A percentile compares a stretch with the other conserved stretches of the same genome.
These are phyloP conservation scores for Nothoprocta perdicaria DNA, from an alignment of 2,113 vertebrate species.

Conservation along the genomic window DNA sequence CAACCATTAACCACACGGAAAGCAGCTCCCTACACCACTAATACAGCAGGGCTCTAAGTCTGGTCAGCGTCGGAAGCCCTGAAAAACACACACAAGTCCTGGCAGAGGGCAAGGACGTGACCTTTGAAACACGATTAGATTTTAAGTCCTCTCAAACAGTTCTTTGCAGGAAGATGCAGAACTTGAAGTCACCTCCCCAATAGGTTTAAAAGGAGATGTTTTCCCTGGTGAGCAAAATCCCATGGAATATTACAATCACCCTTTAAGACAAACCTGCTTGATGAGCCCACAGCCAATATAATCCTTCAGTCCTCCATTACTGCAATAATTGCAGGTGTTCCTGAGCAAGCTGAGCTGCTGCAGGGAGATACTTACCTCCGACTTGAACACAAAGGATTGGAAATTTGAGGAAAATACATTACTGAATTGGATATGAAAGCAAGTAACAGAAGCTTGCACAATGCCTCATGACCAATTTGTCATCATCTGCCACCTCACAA, in stretches of 20 bases:
- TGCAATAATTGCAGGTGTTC: neutral
- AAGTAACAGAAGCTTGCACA: neutral
- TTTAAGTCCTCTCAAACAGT: neutral
- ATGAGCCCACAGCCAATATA: rapidly evolving
- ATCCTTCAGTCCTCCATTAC: neutral
- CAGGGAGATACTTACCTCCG: neutral
- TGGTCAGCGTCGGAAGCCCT: rapidly evolving
- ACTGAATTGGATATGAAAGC: neutral
- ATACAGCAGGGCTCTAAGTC: neutral
- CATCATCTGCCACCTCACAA: neutral
- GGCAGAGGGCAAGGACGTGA: neutral
- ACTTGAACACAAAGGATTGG: rapidly evolving
- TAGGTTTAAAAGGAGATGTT: neutral
- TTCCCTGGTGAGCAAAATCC: neutral
- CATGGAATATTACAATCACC: neutral
- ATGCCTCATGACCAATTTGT: neutral
- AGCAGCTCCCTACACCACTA: neutral
- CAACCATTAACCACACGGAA: neutral
- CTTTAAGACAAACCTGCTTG: neutral
- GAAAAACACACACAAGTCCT: neutral
- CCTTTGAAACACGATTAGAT: neutral
- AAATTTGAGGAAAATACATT: neutral
- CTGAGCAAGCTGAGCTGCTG: neutral
- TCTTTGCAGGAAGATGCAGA: neutral
- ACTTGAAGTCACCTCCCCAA: neutral